Base-by-base conservation (phyloP, 2,797 vertebrate species). In the Mormyrus proboscirostris region DNA sequence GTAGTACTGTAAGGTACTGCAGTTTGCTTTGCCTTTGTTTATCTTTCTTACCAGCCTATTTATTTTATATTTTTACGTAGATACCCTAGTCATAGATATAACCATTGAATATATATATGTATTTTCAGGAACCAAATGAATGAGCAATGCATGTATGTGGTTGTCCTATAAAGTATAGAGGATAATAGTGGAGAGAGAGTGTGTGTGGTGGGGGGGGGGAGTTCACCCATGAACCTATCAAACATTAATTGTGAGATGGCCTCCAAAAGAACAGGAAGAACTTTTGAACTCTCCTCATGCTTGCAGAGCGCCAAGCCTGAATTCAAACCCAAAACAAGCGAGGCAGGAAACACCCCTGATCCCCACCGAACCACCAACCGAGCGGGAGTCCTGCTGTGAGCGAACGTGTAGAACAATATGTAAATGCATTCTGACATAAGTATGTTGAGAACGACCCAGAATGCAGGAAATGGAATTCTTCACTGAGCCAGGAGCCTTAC, bases 361-460 rank as follows among this genome's bases (percentile, higher is more conserved):
- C 14, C 29, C 29, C 5, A 14, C 25, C 1, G 33, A 76, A 33
- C 14, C 69, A 44, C 33, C 73, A 41, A 19, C 38, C 2, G 33
- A 79, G 38, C 16, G 2, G 44, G 73, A 79, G 5, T 79, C 38
- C 73, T 25, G 73, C 73, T 79, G 33, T 1, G 73, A 44, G 38
- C 16, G n/a, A 79, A 41, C 6, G 2, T 79, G 73, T 79, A 79
- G 38, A 79, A 79, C 38, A 79, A 41, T 38, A 79, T 79, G 73
- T 79, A 79, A 79, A 79, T 79, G 38, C 38, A 44, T 79, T 79
- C 73, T 79, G 73, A 79, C 73, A 79, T 79, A 79, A 79, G 73
- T 79, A 79, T 44, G 33, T 44, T 79, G 73, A 79, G 73, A 79
- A 44, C 44, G 73, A 79, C 33, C 73, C 73, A 44, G 73, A 79